phyloP scores from a whole-genome alignment of 1,140 invertebrate species.

The Charaxes varanes region DNA sequence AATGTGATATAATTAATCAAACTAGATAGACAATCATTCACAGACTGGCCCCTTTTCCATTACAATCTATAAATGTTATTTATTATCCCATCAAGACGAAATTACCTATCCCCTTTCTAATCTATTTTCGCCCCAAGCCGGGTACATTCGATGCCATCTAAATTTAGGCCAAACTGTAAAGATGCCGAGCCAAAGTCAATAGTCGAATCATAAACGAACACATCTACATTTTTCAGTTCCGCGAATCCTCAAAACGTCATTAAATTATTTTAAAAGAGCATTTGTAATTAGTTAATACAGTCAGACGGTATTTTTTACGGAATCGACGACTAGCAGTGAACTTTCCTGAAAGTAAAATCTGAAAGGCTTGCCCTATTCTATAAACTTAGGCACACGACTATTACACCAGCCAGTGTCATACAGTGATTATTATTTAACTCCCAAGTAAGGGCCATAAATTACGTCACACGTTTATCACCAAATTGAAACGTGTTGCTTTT shows the following conservation, averaged over 20 bases:
- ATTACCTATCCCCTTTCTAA: constrained; percentile 36
- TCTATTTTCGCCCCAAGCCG: constrained; percentile 31
- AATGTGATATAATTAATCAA: no score
- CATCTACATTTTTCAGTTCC: constrained; percentile 17
- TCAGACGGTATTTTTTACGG: no score
- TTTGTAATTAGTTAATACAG: neutral
- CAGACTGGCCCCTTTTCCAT: constrained; percentile 3
- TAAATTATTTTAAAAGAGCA: constrained; percentile 7
- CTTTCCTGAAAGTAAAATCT: no score
- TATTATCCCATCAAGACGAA: constrained; percentile 18
- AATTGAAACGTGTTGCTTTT: no score
- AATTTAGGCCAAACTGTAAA: constrained; percentile 29
- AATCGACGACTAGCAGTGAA: no score
- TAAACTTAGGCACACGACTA: no score
- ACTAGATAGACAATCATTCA: no score
- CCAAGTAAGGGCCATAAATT: no score
- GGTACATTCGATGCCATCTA: constrained; percentile 30
- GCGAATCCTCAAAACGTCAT: constrained; percentile 12
- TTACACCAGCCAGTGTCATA: no score
- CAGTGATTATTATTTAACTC: no score
- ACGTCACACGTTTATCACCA: no score
- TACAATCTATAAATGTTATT: constrained; percentile 15
- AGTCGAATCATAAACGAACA: constrained; percentile 21
- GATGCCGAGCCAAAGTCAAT: constrained; percentile 41
- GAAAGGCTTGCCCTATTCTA: no score